Conservation (phyloP, 2,113 vertebrate genomes). For the Otolemur garnettii region DNA sequence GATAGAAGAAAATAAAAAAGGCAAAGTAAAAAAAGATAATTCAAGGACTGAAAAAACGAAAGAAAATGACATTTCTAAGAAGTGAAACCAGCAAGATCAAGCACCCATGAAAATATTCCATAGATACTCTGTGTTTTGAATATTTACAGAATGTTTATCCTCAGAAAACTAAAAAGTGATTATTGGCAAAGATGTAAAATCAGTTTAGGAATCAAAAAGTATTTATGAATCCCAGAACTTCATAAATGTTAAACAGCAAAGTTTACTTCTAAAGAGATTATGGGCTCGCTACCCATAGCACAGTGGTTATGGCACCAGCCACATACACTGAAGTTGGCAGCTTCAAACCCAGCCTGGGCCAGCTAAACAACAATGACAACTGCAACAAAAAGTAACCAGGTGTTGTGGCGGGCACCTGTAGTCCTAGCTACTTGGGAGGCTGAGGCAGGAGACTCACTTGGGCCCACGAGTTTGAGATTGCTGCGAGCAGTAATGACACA, state of each 20-base stretch:
- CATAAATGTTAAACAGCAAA: background rate
- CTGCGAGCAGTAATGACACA: too few species aligned
- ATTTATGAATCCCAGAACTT: slow-evolving; percentile 12
- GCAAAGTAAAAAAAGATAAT: background rate
- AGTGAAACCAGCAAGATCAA: background rate
- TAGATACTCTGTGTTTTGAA: background rate
- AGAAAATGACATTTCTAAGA: background rate
- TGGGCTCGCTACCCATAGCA: background rate
- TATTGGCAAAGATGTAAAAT: background rate
- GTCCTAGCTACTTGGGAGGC: too few species aligned
- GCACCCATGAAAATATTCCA: background rate
- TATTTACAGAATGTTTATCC: slow-evolving; percentile 1
- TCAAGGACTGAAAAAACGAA: background rate
- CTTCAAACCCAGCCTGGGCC: too few species aligned
- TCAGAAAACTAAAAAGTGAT: slow-evolving; percentile 43
- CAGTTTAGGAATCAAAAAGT: slow-evolving; percentile 24
- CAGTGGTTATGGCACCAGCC: too few species aligned
- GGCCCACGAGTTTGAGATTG: too few species aligned
- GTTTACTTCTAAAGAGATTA: slow-evolving; percentile 56
- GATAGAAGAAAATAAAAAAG: background rate
- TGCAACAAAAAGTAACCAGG: too few species aligned
- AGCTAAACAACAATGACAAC: too few species aligned
- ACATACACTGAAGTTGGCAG: too few species aligned
- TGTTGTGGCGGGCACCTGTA: too few species aligned
- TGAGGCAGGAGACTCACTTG: too few species aligned